Evolutionary conservation across 2,797 vertebrate genomes (phyloP), one percentile per base, ranked within the genome.

Genomic region (Clamator glandarius): DNA sequence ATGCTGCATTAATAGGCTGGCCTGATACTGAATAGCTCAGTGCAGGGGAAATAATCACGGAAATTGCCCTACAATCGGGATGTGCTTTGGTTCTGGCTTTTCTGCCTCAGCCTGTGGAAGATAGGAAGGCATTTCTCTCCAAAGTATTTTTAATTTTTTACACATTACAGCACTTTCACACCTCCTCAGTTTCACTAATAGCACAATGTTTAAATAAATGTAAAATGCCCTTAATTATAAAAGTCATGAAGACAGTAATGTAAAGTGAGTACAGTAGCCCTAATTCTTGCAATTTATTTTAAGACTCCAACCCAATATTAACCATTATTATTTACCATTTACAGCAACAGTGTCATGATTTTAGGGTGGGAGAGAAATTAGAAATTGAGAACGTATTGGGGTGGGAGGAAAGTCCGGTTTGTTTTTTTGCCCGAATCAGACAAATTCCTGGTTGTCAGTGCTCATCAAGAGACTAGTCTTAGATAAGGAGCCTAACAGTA

Each of bases 1-100:
- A 8, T 0, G 0, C 44, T 16, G 12, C 35, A 1, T 17, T 5
- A 6, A 29, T 13, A 4, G 6, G 0, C 55, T 13, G 25, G 13
- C 25, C 31, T 31, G 21, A 14, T 12, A 10, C 63, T 6, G 76
- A 36, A 13, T 12, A 35, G 25, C 46, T 48, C 46, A 21, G 46
- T 48, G 46, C 46, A 48, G 21, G 46, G 46, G 20, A 48, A 48
- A 24, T 20, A 48, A 23, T 11, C 46, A 10, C 48, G 46, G 46
- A 48, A 48, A 48, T 21, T 10, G 21, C 46, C 46, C 46, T 48
- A 11, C n/a, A 1, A 3, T 1, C 5, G 29, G 35, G 36, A 3
- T 6, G 8, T 5, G 26, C 6, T 36, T 54, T 4, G 4, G 7
- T 14, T 76, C 51, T 55, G 55, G 42, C 23, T 42, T 69, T 73